Evolutionary conservation across 2,113 vertebrate genomes (phyloP).

Genomic region (Crotalus helleri): DNA sequence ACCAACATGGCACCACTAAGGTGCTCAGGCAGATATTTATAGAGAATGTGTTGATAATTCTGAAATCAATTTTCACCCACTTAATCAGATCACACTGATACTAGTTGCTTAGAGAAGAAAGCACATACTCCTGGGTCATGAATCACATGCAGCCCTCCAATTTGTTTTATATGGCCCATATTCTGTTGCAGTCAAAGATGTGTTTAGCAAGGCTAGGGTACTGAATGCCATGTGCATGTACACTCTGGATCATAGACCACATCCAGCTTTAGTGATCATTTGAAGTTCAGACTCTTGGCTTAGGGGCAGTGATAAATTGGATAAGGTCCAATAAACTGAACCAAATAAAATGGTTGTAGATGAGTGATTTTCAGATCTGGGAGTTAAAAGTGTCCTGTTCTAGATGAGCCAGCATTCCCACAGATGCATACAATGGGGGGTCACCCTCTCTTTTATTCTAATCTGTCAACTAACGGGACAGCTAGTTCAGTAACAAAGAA

Average conservation of each 20-base stretch:
- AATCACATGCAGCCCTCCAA: background rate
- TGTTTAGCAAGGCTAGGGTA: background rate
- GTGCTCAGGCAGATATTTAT: background rate
- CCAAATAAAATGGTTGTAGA: background rate
- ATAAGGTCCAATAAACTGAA: background rate
- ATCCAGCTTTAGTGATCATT: background rate
- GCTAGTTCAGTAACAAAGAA: background rate
- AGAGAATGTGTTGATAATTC: background rate
- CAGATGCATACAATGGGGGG: background rate
- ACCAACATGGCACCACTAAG: background rate
- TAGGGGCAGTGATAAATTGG: background rate
- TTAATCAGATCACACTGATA: background rate
- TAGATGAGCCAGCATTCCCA: background rate
- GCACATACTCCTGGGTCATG: background rate
- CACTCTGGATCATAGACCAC: background rate
- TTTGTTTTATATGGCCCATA: background rate
- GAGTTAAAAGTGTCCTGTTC: background rate
- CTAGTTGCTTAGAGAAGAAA: background rate
- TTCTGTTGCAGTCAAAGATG: background rate
- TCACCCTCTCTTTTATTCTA: background rate
- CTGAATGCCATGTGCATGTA: background rate
- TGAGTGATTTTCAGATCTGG: background rate
- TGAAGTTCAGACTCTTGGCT: background rate
- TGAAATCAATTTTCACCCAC: background rate
- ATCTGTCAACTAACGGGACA: background rate